Evolutionary conservation across 2,797 vertebrate genomes (phyloP).

Genomic region (Micrastur ruficollis): DNA sequence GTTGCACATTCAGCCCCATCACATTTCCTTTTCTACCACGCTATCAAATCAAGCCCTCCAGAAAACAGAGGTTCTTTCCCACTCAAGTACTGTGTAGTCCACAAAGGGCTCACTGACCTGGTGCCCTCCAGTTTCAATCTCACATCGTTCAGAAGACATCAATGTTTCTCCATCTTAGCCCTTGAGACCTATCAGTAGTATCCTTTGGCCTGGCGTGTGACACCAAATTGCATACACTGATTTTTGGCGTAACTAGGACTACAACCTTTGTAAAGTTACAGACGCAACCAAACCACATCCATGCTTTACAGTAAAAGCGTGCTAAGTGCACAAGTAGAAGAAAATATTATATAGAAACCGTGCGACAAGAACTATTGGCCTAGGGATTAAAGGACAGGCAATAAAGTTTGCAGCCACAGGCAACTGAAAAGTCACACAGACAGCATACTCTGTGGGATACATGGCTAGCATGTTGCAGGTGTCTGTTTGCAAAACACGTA

Average conservation of each 20-base stretch:
- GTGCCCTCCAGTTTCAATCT: background rate
- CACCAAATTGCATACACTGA: background rate
- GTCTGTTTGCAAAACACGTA: background rate
- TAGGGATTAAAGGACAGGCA: background rate
- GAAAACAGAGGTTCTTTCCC: background rate
- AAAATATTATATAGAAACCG: background rate
- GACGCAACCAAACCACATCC: background rate
- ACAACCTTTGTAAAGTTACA: background rate
- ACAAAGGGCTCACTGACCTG: background rate
- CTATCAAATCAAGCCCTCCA: background rate
- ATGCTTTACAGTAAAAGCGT: background rate
- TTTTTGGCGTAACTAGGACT: background rate
- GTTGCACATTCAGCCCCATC: background rate
- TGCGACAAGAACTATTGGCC: background rate
- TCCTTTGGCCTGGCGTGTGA: background rate
- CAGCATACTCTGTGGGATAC: background rate
- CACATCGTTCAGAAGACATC: background rate
- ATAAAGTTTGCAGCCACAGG: background rate
- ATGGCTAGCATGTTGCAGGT: background rate
- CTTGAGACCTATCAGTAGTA: background rate
- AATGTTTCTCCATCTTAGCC: background rate
- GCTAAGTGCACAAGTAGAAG: background rate
- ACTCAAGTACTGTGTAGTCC: background rate
- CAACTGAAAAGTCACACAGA: background rate
- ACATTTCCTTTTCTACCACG: background rate